These are phyloP conservation scores for Gadopsis marmoratus DNA, from an alignment of 2,797 vertebrate genomes.

Conservation along the genomic window DNA sequence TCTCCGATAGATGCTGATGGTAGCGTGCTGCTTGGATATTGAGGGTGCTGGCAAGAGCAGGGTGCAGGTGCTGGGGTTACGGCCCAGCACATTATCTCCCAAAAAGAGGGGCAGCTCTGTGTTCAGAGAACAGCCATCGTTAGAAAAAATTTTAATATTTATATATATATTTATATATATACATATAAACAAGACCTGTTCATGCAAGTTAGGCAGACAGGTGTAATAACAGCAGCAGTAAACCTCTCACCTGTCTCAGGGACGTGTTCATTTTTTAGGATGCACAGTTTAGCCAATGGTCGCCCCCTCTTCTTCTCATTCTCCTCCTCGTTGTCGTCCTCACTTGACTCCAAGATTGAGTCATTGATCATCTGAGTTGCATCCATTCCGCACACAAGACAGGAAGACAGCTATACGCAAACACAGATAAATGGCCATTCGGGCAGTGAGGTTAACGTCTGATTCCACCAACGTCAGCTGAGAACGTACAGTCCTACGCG, in stretches of 20 bases:
- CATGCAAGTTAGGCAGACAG: background rate
- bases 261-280: slow-evolving; percentile 83
- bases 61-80: slow-evolving; percentile 85
- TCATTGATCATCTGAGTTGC: slow-evolving; percentile 84
- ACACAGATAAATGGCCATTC: background rate
- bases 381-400: slow-evolving; percentile 77
- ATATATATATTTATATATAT: background rate
- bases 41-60: slow-evolving; percentile 84
- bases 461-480: background rate
- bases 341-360: slow-evolving; percentile 78
- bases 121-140: background rate
- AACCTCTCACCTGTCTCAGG: slow-evolving; percentile 80
- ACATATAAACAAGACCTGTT: background rate
- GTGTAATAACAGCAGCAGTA: background rate
- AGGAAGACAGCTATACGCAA: background rate
- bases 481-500: background rate
- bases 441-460: background rate
- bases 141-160: background rate
- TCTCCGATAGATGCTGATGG: slow-evolving; percentile 83
- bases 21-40: slow-evolving; percentile 89
- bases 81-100: slow-evolving; percentile 90
- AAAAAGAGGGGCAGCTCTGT: slow-evolving; percentile 89
- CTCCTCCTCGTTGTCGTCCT: slow-evolving; percentile 70
- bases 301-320: slow-evolving; percentile 32
- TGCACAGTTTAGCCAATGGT: slow-evolving; percentile 81